phyloP scores from a whole-genome alignment of 2,888 invertebrate species.

The Agrochola macilenta region DNA sequence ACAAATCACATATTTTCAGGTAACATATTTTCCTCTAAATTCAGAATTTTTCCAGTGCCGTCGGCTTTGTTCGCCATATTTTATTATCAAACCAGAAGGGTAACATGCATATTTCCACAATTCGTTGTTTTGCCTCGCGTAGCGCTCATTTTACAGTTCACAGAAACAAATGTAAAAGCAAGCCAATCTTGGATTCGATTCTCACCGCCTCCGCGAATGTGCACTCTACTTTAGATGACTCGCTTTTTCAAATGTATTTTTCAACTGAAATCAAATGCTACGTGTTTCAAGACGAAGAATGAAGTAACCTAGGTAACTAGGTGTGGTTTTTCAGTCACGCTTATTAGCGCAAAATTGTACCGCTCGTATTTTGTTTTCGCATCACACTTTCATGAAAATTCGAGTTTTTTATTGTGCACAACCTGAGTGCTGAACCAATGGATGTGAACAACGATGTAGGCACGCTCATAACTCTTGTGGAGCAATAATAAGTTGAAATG shows the following conservation, averaged over 20 bases:
- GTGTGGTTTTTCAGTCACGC: background rate
- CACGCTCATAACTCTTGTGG: conserved; percentile 35
- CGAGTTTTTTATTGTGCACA: background rate
- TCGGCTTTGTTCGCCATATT: conserved; percentile 19
- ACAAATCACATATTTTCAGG: too few relatives aligned
- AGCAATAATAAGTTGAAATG: conserved; percentile 53
- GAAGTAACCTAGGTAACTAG: background rate
- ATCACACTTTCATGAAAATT: conserved; percentile 5
- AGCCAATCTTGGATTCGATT: conserved; percentile 66
- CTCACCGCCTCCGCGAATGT: conserved; percentile 52
- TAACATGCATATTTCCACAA: conserved; percentile 45
- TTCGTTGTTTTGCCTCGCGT: conserved; percentile 29
- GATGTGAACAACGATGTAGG: conserved; percentile 10
- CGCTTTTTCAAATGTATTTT: conserved; percentile 58
- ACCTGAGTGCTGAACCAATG: conserved; percentile 13
- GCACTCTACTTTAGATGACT: conserved; percentile 49
- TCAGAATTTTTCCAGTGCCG: background rate
- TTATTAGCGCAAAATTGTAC: background rate
- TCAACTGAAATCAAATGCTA: conserved; percentile 58
- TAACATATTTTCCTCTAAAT: background rate
- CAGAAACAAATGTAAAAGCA: conserved; percentile 61
- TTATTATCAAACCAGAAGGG: conserved; percentile 12
- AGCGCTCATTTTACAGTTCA: conserved; percentile 47
- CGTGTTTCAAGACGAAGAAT: background rate
- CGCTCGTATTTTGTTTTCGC: conserved; percentile 8